Evolutionary conservation across 2,888 invertebrate genomes (phyloP).

Genomic region (Neria commutata): DNA sequence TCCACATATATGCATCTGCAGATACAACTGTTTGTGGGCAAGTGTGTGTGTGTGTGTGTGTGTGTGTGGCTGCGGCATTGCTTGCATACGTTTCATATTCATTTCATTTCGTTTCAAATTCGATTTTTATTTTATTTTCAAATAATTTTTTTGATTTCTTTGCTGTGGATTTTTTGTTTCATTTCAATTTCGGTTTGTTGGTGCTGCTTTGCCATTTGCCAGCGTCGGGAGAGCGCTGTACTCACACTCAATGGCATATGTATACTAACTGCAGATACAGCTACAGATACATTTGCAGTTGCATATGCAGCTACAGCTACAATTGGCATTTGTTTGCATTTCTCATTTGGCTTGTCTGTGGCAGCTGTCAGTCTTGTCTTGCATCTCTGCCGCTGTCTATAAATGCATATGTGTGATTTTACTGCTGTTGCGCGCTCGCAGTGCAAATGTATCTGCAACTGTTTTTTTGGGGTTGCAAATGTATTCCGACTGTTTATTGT

Average conservation of each 20-base stretch:
- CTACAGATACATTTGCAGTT: neutral
- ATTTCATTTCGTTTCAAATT: slow-evolving; percentile 41
- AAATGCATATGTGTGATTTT: neutral
- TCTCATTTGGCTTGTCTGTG: slow-evolving; percentile 50
- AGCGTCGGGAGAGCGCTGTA: slow-evolving; percentile 9
- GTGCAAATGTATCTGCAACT: neutral
- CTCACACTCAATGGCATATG: neutral
- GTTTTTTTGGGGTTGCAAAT: slow-evolving; percentile 20
- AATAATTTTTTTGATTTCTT: neutral
- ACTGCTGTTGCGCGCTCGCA: neutral
- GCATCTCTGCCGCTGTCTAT: neutral
- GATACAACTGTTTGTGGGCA: slow-evolving; percentile 28
- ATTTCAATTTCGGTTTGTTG: slow-evolving; percentile 7
- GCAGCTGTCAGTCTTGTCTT: neutral
- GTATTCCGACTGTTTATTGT: slow-evolving; percentile 16
- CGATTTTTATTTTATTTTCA: slow-evolving; percentile 12
- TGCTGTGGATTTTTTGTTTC: slow-evolving; percentile 24
- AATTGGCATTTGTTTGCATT: slow-evolving; percentile 38
- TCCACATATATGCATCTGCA: slow-evolving; percentile 17
- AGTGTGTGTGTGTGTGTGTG: slow-evolving; percentile 27
- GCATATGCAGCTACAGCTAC: slow-evolving; percentile 36
- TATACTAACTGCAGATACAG: neutral
- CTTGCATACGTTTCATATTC: slow-evolving; percentile 42
- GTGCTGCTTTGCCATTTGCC: slow-evolving; percentile 4
- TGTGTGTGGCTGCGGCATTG: slow-evolving; percentile 20